Evolutionary conservation across 64 coral and sea anemone species (phyloP).

Genomic region (Cladopsammia gracilis): DNA sequence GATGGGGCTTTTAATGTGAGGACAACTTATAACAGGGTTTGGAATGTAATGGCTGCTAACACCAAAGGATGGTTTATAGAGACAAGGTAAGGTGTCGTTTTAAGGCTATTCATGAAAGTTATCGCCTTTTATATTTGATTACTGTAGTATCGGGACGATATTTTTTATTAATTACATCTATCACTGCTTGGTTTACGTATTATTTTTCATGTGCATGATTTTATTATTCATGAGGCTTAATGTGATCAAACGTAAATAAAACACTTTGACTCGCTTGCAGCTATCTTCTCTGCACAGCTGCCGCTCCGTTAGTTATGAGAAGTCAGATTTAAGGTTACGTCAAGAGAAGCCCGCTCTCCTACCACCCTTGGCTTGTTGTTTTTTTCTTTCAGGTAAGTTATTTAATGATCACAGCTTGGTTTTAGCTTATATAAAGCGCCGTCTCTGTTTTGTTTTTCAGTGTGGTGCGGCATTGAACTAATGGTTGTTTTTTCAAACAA

Average conservation of each 20-base stretch:
- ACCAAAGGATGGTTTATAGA: neutral
- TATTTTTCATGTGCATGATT: conserved; percentile 31
- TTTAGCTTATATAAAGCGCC: neutral
- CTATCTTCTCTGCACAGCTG: neutral
- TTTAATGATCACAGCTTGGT: neutral
- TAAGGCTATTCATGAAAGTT: neutral
- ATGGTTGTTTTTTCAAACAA: neutral
- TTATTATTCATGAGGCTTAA: conserved; percentile 40
- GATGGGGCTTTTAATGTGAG: neutral
- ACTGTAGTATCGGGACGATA: neutral
- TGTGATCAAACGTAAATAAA: conserved; percentile 21
- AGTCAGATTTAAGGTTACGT: neutral
- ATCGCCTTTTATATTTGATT: neutral
- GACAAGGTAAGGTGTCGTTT: neutral
- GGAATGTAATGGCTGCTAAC: neutral
- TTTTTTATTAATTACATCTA: conserved; percentile 13
- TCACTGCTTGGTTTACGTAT: neutral
- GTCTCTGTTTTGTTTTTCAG: neutral
- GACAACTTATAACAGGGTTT: neutral
- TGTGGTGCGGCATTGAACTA: neutral
- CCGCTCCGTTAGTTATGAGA: neutral
- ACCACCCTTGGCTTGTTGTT: neutral
- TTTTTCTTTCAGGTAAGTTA: neutral
- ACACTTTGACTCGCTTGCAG: neutral
- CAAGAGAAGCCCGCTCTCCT: neutral